Evolutionary conservation across 2,888 invertebrate genomes (phyloP), one percentile per base, ranked within the genome.

Genomic region (Coecobrya sp.): DNA sequence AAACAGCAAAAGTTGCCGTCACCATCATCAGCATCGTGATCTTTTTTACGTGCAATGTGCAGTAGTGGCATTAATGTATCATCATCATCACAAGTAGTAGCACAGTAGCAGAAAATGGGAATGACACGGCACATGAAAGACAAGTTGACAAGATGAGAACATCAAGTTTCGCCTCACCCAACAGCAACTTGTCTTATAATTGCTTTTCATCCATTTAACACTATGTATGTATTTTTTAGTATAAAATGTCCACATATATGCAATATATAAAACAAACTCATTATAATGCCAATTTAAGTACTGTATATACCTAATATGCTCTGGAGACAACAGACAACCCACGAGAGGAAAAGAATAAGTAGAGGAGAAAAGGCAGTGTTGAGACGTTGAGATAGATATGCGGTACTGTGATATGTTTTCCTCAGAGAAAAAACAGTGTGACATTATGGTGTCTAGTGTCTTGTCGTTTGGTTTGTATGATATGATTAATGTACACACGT

Each of bases 101-200:
- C 88, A 82, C 89, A 70, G 89, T 82, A 82, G 89, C 89, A 27
- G 25, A 65, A 27, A 89, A 88, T 82, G 68, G 70, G 82, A 70
- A 49, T 89, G 89, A 89, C 82, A 89, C 27, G 65, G 36, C 30
- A 68, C 68, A 70, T 49, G 89, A 65, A 65, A 59, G 89, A 89
- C 89, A 89, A 89, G 89, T 49, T 89, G 89, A 89, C 89, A 89
- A 89, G 82, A 89, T 79, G 88, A 62, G 79, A 79, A 82, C 52
- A 89, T 45, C 45, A n/a, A 30, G 82, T 45, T 82, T 79, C 81
- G 89, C 52, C 81, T 89, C 89, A 82, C 68, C 45, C 82, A 36
- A 25, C 25, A 81, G 49, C 88, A 89, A 89, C 89, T 82, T 68
- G 89, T 70, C 81, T 82, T 62, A 82, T 89, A 89, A 89, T 89